phyloP scores from a whole-genome alignment of 1,140 invertebrate genomes.

The Tachypleus tridentatus region DNA sequence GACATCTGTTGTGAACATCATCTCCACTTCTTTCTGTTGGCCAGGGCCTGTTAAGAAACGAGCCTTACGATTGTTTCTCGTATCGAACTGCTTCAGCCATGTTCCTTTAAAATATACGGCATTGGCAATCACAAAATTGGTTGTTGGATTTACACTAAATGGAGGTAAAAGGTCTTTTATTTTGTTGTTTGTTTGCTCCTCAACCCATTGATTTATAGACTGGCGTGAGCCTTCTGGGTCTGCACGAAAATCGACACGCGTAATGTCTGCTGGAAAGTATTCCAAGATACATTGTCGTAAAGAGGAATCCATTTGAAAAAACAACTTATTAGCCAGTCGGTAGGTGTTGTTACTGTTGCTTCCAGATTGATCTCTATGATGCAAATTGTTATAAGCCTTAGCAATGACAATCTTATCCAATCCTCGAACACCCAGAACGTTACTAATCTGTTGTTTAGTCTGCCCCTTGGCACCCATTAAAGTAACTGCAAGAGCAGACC shows the following conservation, averaged over 20 bases:
- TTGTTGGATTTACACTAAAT: neutral
- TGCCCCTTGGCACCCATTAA: conserved; percentile 29
- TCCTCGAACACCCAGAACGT: conserved; percentile 19
- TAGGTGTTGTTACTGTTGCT: neutral
- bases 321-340: conserved; percentile 21
- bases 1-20: conserved; percentile 23
- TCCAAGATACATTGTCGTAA: conserved; percentile 21
- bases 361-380: no score
- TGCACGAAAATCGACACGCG: conserved; percentile 47
- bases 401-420: conserved; percentile 14
- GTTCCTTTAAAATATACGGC: conserved; percentile 8
- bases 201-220: conserved; percentile 10
- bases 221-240: conserved; percentile 36
- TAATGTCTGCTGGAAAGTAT: conserved; percentile 43
- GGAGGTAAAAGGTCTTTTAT: neutral
- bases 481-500: conserved; percentile 22
- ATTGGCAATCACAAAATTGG: neutral
- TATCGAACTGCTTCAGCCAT: conserved; percentile 36
- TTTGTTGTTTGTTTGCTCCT: neutral
- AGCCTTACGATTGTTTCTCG: conserved; percentile 17
- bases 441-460: conserved; percentile 27
- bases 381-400: conserved; percentile 12
- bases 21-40: conserved; percentile 19
- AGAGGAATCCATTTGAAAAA: conserved; percentile 13
- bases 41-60: conserved; percentile 29